phyloP scores from a whole-genome alignment of 2,113 vertebrate species.

The Acrocephalus kingi region DNA sequence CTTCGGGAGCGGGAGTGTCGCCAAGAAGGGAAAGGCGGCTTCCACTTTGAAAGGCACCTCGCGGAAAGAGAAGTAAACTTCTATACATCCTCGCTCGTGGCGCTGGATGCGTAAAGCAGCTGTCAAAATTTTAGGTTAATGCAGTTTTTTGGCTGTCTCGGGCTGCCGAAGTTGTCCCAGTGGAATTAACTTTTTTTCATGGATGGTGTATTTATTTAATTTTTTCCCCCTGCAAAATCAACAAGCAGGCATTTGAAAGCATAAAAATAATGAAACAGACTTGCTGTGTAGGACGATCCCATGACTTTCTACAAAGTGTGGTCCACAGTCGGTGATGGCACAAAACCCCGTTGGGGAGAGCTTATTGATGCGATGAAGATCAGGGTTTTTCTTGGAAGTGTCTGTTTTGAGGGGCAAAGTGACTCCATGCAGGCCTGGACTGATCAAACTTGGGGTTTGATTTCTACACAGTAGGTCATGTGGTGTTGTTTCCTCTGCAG shows the following conservation, averaged over 20 bases:
- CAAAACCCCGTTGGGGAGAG: fast-evolving
- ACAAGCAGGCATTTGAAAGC: not conserved
- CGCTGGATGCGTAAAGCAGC: not conserved
- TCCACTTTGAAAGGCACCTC: not conserved
- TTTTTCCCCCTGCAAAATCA: not conserved
- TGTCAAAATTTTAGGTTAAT: not conserved
- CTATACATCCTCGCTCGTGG: not conserved
- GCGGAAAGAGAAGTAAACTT: not conserved
- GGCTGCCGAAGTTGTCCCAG: not conserved
- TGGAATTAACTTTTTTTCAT: not conserved
- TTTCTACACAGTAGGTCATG: not conserved
- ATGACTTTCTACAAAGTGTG: fast-evolving
- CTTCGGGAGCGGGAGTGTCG: not conserved
- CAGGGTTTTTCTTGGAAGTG: not conserved
- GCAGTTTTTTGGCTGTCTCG: not conserved
- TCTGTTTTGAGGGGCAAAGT: not conserved
- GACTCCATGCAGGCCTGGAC: not conserved
- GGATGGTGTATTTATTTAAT: not conserved
- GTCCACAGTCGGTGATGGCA: fast-evolving
- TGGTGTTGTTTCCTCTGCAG: not conserved
- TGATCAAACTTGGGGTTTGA: not conserved
- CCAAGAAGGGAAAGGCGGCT: not conserved
- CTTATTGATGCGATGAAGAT: too few species aligned
- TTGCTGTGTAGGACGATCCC: not conserved
- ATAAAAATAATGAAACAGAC: not conserved